phyloP scores from a whole-genome alignment of 2,888 invertebrate genomes.

The Stegana nigrithorax region DNA sequence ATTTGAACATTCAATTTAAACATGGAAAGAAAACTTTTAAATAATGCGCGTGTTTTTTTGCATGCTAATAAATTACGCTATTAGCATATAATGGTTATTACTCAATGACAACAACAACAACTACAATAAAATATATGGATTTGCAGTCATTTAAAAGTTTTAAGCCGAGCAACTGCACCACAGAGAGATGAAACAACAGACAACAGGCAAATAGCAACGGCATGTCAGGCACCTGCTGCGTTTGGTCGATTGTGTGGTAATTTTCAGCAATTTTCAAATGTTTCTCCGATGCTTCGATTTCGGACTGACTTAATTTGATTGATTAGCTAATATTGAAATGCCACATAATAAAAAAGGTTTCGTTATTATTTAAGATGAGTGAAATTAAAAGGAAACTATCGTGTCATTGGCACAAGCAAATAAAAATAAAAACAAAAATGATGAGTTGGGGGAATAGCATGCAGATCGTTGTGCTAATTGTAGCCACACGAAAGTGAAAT shows the following conservation, averaged over 20 bases:
- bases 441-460: not conserved
- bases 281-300: conserved; percentile 43
- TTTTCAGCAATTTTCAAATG: conserved; percentile 24
- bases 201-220: not conserved
- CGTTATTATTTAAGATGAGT: not conserved
- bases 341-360: not conserved
- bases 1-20: not conserved
- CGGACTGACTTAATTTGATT: conserved; percentile 22
- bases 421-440: not conserved
- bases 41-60: not conserved
- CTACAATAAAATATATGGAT: too few species aligned
- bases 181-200: not conserved
- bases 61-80: conserved; percentile 1
- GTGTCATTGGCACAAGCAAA: too few species aligned
- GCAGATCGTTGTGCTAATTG: not conserved
- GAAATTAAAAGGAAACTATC: not conserved
- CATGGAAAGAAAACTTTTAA: too few species aligned
- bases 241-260: conserved; percentile 25
- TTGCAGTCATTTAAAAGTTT: not conserved
- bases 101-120: conserved; percentile 1
- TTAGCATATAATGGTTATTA: not conserved
- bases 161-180: too few species aligned
- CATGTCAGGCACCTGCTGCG: not conserved
- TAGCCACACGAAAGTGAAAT: conserved; percentile 11
- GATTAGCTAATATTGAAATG: not conserved